Evolutionary conservation across 2,113 vertebrate species (phyloP), one percentile per base, ranked within the genome.

Genomic region (Phainopepla nitens): DNA sequence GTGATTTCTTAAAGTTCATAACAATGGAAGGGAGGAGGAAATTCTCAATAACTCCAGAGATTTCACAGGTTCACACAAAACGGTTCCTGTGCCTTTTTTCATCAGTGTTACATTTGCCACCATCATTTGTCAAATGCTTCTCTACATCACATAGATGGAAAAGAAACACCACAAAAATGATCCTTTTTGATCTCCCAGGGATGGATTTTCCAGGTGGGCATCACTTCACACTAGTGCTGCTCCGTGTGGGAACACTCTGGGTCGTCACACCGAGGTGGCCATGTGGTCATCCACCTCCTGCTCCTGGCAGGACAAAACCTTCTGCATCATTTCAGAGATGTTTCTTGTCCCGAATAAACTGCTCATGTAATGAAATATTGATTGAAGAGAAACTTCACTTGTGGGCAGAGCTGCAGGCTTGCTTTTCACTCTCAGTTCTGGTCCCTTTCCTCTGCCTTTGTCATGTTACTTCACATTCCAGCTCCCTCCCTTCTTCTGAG

Each of bases 211-310:
- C 44, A 17, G 39, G 39, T 24, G 61, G 47, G 10, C 9, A 13
- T 58, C 10, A 9, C 29, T 21, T 39, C 20, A 2, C 19, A 2
- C 5, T 0, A 0, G 19, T 0, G 1, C 15, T 2, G 2, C 41
- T 36, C 62, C 0, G 0, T 15, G 27, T 22, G 33, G 51, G 36
- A 65, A 5, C 1, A 1, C 20, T 36, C 61, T 1, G 6, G 29
- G 13, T n/a, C 1, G 1, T 2, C 7, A 44, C 2, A 6, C 50
- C 2, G 24, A 69, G 31, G 45, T 42, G 50, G 36, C 54, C 1
- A 0, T 31, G 7, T 20, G 28, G 57, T 76, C 44, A 39, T 29
- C 2, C 9, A 4, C 15, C 5, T 23, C 28, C 36, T 12, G 35
- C 31, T 78, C 61, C 27, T 15, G 15, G 27, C 1, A 0, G 23